Percentiles rank a stretch among this genome's conserved stretches.
Conservation (phyloP, 2,888 invertebrate genomes). For the Dynastes maya region DNA sequence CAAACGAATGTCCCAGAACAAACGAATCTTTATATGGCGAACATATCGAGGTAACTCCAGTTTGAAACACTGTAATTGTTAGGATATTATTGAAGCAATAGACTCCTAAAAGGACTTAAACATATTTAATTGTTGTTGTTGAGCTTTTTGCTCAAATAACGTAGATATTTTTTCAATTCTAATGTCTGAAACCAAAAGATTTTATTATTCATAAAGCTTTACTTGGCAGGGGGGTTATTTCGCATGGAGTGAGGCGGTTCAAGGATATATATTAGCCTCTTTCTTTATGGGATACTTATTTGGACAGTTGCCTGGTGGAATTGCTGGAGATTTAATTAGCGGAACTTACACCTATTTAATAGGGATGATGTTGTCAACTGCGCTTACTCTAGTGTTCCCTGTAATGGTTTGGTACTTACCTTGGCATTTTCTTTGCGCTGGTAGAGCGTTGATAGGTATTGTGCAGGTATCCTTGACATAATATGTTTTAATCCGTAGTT, state of each 20-base stretch:
- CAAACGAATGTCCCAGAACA: conserved; percentile 7
- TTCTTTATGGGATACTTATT: conserved; percentile 30
- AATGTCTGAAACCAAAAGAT: too few species aligned
- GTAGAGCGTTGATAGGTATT: conserved; percentile 5
- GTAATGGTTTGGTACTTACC: neutral
- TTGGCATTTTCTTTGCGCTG: conserved; percentile 23
- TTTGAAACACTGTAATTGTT: neutral
- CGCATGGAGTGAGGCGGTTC: conserved; percentile 5
- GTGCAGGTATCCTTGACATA: conserved; percentile 7
- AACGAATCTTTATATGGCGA: conserved; percentile 14
- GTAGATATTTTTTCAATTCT: too few species aligned
- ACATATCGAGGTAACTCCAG: neutral
- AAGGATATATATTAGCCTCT: conserved; percentile 8
- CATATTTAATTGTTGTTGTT: too few species aligned
- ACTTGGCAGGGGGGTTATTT: conserved; percentile 6
- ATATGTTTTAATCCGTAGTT: too few species aligned
- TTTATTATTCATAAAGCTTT: too few species aligned
- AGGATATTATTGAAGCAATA: too few species aligned
- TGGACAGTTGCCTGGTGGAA: conserved; percentile 20
- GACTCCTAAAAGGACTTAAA: too few species aligned
- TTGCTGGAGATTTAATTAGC: conserved; percentile 2
- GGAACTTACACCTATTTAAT: conserved; percentile 7
- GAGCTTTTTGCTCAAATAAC: too few species aligned
- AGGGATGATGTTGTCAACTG: conserved; percentile 7
- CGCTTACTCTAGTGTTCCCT: neutral